Evolutionary conservation across 2,113 vertebrate species (phyloP), one percentile per base, ranked within the genome.

Genomic region (Hirundichthys speculiger): DNA sequence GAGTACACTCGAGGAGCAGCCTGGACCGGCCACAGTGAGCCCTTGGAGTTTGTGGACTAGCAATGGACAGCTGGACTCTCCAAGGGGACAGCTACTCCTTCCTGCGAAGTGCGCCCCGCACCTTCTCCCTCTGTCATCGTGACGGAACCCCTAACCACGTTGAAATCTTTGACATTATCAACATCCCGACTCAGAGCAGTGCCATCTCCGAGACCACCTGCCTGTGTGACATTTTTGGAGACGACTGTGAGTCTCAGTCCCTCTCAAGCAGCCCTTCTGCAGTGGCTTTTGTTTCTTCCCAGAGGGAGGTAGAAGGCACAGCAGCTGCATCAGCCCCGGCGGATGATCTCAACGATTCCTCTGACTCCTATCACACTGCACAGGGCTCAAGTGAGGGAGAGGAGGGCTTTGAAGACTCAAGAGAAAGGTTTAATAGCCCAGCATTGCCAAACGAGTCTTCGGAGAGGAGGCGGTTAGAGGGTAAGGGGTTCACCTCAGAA

Each of bases 321-420:
- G 47, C 75, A 53, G 82, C 66, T 49, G 70, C 53, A 19, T 82
- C 86, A 41, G 79, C 86, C 8, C 56, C 50, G 11, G 69, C 57
- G 47, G 91, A 94, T 62, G 92, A 94, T 74, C 93, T 73, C 39
- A 91, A 93, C 56, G 91, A 94, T 79, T 98, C 96, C 13, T 95
- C 94, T 1, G 91, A 92, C 30, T 94, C 94, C 50, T 97, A 96
- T 79, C 93, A 96, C 84, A 96, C 95, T 2, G 94, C 95, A 14
- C 86, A 86, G 1, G 92, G 93, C 71, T 96, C 94, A 49, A 94
- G 91, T 79, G 94, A 95, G 83, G 91, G 90, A 51, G 86, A 93
- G 75, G 94, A 94, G 64, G 91, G 71, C 4, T 90, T 87, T 78
- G 93, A 95, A 1, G 91, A 94, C 48, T 84, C 89, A 30, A 76